Conservation (phyloP, 2,113 vertebrate species). For the Asarcornis scutulata region DNA sequence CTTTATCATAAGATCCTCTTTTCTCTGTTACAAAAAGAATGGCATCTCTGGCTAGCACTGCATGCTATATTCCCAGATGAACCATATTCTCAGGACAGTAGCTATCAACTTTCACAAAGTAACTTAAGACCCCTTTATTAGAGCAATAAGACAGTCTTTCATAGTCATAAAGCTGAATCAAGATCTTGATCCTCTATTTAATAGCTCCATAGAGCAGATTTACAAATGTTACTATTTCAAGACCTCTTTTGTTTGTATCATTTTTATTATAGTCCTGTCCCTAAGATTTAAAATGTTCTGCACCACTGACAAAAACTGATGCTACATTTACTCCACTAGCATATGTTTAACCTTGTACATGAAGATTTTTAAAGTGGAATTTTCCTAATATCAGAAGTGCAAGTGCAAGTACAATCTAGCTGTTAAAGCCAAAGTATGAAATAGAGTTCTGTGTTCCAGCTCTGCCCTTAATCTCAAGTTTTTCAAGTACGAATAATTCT, state of each 20-base stretch:
- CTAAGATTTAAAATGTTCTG: neutral
- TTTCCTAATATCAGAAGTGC: neutral
- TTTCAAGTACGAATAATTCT: neutral
- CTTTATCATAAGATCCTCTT: neutral
- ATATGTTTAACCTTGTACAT: neutral
- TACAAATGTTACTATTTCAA: neutral
- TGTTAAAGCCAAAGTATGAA: neutral
- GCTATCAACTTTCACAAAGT: neutral
- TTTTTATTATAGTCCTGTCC: neutral
- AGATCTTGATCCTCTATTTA: neutral
- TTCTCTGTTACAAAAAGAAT: neutral
- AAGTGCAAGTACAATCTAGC: neutral
- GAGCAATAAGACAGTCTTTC: slow-evolving; percentile 2
- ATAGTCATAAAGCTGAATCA: neutral
- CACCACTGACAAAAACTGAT: neutral
- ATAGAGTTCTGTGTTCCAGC: neutral
- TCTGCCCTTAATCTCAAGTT: neutral
- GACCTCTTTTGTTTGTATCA: neutral
- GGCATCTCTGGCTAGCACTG: neutral
- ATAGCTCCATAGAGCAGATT: neutral
- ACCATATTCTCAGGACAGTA: neutral
- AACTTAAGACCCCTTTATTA: slow-evolving; percentile 14
- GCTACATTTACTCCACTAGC: neutral
- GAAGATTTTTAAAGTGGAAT: neutral
- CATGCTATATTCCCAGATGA: neutral